A percentile compares a stretch with the other conserved stretches of the same genome.
phyloP scores from a whole-genome alignment of 2,888 invertebrate genomes.

The Synergus umbraculus region DNA sequence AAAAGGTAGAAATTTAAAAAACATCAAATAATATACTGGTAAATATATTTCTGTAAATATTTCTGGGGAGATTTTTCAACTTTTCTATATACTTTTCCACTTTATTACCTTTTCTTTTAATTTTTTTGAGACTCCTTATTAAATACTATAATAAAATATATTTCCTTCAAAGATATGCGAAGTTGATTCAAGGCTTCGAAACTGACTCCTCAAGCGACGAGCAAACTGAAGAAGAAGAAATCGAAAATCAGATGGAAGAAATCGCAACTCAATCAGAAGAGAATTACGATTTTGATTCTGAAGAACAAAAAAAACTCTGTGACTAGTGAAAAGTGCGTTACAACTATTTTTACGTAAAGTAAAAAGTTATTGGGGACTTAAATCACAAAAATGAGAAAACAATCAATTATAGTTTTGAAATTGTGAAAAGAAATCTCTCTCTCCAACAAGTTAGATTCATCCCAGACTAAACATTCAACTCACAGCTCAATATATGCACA shows the following conservation, averaged over 20 bases:
- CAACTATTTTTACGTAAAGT: background rate
- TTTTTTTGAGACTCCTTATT: background rate
- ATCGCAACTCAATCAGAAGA: constrained; percentile 16
- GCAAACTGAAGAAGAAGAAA: constrained; percentile 53
- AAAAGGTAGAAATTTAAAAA: no score
- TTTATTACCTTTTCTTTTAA: no score
- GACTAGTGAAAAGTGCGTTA: constrained; percentile 27
- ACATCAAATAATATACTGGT: no score
- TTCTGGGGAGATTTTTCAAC: no score
- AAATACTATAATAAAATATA: background rate
- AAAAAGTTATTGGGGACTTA: background rate
- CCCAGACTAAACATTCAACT: background rate
- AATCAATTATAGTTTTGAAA: background rate
- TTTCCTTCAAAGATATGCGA: constrained; percentile 68
- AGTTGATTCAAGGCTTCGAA: constrained; percentile 69
- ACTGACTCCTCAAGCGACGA: constrained; percentile 63
- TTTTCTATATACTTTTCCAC: no score
- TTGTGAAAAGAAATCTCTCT: background rate
- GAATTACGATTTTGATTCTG: constrained; percentile 24
- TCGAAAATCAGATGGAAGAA: constrained; percentile 42
- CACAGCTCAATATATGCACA: background rate
- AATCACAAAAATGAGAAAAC: background rate
- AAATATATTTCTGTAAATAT: no score
- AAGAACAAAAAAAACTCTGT: constrained; percentile 20
- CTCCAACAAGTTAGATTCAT: background rate